Evolutionary conservation across 2,888 invertebrate species (phyloP).

Genomic region (Enchytraeus crypticus): DNA sequence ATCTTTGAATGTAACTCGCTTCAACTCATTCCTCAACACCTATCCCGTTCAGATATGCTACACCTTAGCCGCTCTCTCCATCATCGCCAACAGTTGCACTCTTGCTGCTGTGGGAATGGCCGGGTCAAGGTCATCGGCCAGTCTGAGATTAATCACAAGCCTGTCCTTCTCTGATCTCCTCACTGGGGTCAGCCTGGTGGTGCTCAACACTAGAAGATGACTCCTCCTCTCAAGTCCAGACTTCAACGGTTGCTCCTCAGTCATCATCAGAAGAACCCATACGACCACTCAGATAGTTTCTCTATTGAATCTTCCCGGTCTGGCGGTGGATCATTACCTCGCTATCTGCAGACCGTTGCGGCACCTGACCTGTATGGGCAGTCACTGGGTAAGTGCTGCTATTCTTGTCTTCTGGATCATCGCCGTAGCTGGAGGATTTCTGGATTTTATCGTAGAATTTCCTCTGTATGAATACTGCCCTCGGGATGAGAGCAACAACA

Average conservation of each 20-base stretch:
- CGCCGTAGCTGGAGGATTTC: conserved; percentile 6
- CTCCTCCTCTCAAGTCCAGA: not conserved
- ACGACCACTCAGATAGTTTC: conserved; percentile 12
- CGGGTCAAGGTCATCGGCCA: conserved; percentile 13
- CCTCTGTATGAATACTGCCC: conserved; percentile 7
- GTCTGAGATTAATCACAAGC: conserved; percentile 18
- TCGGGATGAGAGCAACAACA: not conserved
- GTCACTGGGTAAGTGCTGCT: conserved; percentile 6
- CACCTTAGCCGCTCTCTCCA: not conserved
- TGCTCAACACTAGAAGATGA: not conserved
- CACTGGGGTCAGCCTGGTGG: conserved; percentile 13
- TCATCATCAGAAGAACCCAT: conserved; percentile 1
- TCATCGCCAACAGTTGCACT: conserved; percentile 12
- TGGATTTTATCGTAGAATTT: conserved; percentile 14
- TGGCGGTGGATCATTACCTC: conserved; percentile 21
- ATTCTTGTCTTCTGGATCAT: conserved; percentile 16
- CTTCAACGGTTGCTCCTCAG: conserved; percentile 6
- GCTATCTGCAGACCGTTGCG: conserved; percentile 17
- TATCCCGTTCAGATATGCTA: not conserved
- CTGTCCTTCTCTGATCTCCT: conserved; percentile 19
- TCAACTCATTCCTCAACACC: not conserved
- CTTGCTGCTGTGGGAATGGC: conserved; percentile 10
- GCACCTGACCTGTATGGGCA: conserved; percentile 10
- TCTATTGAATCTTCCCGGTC: conserved; percentile 19
- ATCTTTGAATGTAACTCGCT: not conserved